Base-by-base conservation (phyloP, 2,888 invertebrate species). In the Trichopria drosophilae region DNA sequence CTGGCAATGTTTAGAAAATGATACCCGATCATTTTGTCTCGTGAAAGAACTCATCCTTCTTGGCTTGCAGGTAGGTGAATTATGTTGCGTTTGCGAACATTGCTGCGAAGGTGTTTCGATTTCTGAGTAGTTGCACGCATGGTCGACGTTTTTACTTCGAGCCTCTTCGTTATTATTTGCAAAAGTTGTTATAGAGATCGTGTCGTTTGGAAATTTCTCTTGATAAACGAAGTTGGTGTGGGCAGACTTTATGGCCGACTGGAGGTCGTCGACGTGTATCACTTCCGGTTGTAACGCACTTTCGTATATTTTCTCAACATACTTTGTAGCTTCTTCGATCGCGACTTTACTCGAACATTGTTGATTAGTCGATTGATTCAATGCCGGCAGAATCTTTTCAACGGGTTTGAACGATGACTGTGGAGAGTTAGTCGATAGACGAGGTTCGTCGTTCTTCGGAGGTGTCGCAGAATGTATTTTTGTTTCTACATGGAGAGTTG, bases 291-390 rank as follows among this genome's bases (percentile, higher is more conserved):
- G 65, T n/a, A 68, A 47, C 10, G 62, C 58, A 6, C 65, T 64
- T 23, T 69, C 71, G 55, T 69, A 67, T 44, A 71, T 71, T 55
- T 63, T 68, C 51, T 71, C 69, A 20, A 70, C 65, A 50, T 63
- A 24, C 9, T 35, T 12, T 1, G 59, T 45, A 1, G 56, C 39
- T 9, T 60, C 62, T 34, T 48, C 57, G 4, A 42, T 39, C 1
- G 48, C 26, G 19, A 36, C 23, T 22, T 42, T 55, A 6, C 36
- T 54, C 4, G 48, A 46, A 32, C 56, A 60, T 31, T 61, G 63
- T 6, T 66, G 63, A 47, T 62, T 61, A 6, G 52, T 12, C 6
- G 60, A 64, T 5, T 64, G 63, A 31, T 28, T 26, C 7, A 63
- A 44, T 3, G 60, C 51, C 10, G 60, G 52, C 57, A 62, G 64